phyloP scores from a whole-genome alignment of 2,888 invertebrate genomes.

The Agrochola macilenta region DNA sequence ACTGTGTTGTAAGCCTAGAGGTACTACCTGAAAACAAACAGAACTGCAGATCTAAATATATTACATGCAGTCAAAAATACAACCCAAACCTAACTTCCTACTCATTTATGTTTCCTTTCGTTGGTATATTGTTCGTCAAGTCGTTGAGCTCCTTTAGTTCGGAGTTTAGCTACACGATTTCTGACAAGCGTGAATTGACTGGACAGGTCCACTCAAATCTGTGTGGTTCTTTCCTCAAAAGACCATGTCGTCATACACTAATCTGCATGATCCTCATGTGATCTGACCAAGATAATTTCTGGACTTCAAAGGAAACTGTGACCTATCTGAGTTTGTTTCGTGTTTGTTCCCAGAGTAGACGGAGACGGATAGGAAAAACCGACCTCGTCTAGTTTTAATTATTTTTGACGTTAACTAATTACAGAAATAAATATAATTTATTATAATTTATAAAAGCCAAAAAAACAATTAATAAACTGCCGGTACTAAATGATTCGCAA shows the following conservation, averaged over 20 bases:
- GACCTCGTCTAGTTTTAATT: not conserved
- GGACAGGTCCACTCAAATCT: not conserved
- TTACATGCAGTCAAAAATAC: not conserved
- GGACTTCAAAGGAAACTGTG: not conserved
- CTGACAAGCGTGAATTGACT: not conserved
- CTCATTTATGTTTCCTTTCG: not conserved
- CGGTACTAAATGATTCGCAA: constrained; percentile 6
- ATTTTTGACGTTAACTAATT: not conserved
- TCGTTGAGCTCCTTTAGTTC: not conserved
- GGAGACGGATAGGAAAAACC: not conserved
- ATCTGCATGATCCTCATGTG: not conserved
- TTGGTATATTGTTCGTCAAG: not conserved
- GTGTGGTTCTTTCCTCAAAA: not conserved
- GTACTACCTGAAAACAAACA: not conserved
- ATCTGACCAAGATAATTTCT: not conserved
- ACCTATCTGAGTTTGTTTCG: not conserved
- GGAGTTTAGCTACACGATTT: not conserved
- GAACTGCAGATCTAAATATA: not conserved
- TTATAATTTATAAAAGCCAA: too few species aligned
- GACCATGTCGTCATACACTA: not conserved
- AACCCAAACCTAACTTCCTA: not conserved
- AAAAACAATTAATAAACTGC: not conserved
- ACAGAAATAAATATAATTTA: too few species aligned
- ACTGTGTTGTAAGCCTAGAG: not conserved
- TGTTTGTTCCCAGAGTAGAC: not conserved